These are phyloP conservation scores for Lagorchestes hirsutus DNA, from an alignment of 2,797 vertebrate genomes.

Conservation along the genomic window DNA sequence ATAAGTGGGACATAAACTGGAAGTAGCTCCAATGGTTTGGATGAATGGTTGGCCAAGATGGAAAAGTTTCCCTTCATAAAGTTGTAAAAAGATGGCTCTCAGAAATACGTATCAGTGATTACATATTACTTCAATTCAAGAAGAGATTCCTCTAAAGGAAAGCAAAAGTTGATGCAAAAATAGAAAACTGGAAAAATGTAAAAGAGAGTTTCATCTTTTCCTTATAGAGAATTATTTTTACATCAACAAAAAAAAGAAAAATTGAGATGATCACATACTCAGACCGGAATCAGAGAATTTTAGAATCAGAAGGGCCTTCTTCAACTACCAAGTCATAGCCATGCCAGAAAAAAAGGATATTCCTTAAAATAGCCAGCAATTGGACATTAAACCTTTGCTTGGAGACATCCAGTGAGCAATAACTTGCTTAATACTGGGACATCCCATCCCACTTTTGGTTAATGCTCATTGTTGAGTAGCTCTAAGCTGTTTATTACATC, in stretches of 20 bases:
- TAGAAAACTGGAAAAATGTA: not conserved
- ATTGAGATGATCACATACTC: not conserved
- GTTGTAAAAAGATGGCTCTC: not conserved
- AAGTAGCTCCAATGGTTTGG: not conserved
- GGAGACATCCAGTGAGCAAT: not conserved
- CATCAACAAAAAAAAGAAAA: not conserved
- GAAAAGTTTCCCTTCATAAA: not conserved
- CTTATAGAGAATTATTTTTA: not conserved
- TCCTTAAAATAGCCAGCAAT: not conserved
- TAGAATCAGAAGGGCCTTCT: not conserved
- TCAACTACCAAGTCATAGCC: not conserved
- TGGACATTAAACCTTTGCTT: not conserved
- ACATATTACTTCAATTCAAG: conserved; percentile 8
- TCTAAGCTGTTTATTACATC: not conserved
- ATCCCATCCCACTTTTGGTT: not conserved
- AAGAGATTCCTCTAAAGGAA: conserved; percentile 36
- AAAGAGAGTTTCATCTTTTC: not conserved
- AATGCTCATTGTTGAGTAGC: not conserved
- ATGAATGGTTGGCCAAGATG: conserved; percentile 14
- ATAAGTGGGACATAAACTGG: conserved; percentile 6
- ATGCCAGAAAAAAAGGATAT: not conserved
- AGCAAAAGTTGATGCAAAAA: conserved; percentile 19
- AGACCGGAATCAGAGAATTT: not conserved
- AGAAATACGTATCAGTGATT: conserved; percentile 1
- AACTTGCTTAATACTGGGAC: not conserved